Percentiles rank a stretch among this genome's conserved stretches.
Conservation (phyloP, 2,797 vertebrate species). For the Sternotherus odoratus region DNA sequence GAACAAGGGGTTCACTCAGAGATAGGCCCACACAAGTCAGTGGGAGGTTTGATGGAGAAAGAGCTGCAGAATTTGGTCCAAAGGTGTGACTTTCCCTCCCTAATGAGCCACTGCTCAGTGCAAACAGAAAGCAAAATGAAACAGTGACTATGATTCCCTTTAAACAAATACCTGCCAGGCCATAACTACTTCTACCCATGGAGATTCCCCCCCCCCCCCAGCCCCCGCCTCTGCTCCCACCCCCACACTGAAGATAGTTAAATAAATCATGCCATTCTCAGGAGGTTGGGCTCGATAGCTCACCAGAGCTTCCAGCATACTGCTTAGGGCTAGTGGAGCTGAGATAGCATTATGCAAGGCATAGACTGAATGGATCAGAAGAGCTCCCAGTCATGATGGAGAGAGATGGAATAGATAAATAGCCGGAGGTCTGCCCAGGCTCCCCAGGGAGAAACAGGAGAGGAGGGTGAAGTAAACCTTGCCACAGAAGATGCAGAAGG, state of each 20-base stretch:
- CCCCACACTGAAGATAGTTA: neutral
- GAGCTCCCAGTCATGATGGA: neutral
- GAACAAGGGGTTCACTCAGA: neutral
- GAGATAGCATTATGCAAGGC: neutral
- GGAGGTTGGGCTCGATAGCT: neutral
- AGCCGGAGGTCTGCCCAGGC: neutral
- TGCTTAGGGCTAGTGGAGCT: neutral
- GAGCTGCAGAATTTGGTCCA: neutral
- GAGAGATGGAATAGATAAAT: neutral
- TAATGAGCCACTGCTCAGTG: neutral
- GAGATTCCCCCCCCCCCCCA: accelerated
- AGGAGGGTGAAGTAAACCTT: accelerated
- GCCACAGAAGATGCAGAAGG: accelerated
- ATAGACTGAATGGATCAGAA: neutral
- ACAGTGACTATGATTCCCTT: accelerated
- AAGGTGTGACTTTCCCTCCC: neutral
- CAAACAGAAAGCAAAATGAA: neutral
- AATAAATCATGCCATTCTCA: neutral
- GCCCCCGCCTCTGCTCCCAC: too few relatives aligned
- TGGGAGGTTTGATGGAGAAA: neutral
- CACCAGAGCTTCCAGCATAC: neutral
- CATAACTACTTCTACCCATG: neutral
- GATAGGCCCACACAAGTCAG: neutral
- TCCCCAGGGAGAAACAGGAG: neutral
- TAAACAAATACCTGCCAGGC: neutral